Evolutionary conservation across 2,888 invertebrate species (phyloP).

Genomic region (Flexamia atlantica): DNA sequence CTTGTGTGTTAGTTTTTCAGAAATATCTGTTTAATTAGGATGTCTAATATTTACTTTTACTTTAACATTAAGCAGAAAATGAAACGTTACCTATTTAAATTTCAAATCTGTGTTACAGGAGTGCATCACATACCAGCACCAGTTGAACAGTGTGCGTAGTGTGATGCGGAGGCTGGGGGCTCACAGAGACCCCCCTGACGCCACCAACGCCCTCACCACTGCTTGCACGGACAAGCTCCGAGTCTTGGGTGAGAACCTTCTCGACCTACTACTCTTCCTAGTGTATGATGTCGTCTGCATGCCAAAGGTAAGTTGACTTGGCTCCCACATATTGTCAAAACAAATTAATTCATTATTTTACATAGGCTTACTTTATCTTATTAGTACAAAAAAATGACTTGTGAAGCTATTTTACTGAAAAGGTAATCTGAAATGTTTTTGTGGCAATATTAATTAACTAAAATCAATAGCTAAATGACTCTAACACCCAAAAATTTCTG

Average conservation of each 20-base stretch:
- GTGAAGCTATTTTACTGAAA: no score
- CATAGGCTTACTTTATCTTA: no score
- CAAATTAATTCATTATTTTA: no score
- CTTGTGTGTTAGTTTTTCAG: no score
- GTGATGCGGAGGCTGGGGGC: conserved; percentile 77
- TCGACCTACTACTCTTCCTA: conserved; percentile 88
- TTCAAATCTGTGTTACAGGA: conserved; percentile 78
- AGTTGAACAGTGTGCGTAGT: conserved; percentile 89
- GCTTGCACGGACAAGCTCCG: conserved; percentile 91
- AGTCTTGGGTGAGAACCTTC: conserved; percentile 87
- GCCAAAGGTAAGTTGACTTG: conserved; percentile 72
- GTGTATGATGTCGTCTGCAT: conserved; percentile 79
- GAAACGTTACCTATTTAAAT: conserved; percentile 43
- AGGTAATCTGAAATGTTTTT: no score
- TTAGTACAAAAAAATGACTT: no score
- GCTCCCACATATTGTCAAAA: no score
- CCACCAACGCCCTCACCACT: conserved; percentile 76
- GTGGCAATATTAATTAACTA: no score
- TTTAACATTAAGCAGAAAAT: not conserved
- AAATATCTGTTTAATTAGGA: no score
- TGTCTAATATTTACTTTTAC: no score
- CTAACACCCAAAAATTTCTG: no score
- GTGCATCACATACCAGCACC: conserved; percentile 92
- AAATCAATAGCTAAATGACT: no score
- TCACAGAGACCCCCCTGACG: conserved; percentile 70